Conservation (phyloP, 2,888 invertebrate genomes). For the Drosophila ezoana region DNA sequence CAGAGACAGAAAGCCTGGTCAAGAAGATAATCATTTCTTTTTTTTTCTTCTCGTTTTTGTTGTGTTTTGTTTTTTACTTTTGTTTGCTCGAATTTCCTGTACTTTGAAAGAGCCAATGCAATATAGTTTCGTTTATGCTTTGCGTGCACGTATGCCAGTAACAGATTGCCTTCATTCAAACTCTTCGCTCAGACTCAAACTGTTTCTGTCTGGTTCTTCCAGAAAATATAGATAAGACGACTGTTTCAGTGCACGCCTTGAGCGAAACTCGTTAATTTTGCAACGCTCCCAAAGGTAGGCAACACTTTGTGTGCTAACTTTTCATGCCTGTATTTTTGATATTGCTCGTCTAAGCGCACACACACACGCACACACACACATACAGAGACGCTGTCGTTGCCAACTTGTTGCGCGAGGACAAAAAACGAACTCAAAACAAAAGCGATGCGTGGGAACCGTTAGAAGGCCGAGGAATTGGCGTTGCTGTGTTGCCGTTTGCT, state of each 20-base stretch:
- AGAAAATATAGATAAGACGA: conserved; percentile 1
- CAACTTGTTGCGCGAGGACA: conserved; percentile 68
- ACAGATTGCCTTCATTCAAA: not conserved
- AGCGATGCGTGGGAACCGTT: conserved; percentile 54
- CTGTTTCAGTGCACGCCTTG: conserved; percentile 2
- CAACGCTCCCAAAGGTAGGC: conserved; percentile 59
- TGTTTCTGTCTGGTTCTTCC: not conserved
- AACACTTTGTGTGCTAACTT: conserved; percentile 48
- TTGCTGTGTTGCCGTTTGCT: not conserved
- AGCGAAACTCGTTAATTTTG: conserved; percentile 20
- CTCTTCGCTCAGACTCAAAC: not conserved
- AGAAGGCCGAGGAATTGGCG: conserved; percentile 1
- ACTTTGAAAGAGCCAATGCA: not conserved
- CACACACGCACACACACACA: conserved; percentile 4
- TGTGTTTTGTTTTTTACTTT: not conserved
- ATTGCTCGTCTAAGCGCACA: conserved; percentile 24
- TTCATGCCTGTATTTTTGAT: conserved; percentile 39
- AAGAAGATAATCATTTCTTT: not conserved
- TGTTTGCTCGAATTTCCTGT: not conserved
- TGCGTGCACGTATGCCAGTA: not conserved
- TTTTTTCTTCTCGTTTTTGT: not conserved
- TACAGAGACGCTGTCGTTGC: conserved; percentile 11
- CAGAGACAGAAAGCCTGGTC: not conserved
- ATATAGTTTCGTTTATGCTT: not conserved
- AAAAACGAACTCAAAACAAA: conserved; percentile 66